These are phyloP conservation scores for Suncus etruscus DNA, from an alignment of 2,113 vertebrate species.

Conservation along the genomic window DNA sequence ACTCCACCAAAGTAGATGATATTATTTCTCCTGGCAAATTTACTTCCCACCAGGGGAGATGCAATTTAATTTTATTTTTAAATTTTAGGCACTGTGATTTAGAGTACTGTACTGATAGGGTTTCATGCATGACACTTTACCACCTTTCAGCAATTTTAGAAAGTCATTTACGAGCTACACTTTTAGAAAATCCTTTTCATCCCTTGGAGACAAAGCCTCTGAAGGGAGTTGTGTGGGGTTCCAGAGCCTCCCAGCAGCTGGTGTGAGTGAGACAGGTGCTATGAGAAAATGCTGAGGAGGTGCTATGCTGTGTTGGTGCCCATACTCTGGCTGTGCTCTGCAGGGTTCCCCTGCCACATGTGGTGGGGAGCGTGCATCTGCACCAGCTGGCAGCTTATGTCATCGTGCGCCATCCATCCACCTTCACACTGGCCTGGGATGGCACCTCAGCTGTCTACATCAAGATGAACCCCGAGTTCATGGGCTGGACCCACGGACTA, in stretches of 20 bases:
- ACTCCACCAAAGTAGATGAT: background rate
- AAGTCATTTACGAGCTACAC: too few species aligned
- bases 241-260: background rate
- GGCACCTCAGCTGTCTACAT: slow-evolving; percentile 94
- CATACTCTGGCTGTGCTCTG: background rate
- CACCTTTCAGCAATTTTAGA: too few species aligned
- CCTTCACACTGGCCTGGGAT: slow-evolving; percentile 97
- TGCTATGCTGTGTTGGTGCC: too few species aligned
- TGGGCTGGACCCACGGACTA: slow-evolving; percentile 93
- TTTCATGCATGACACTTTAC: too few species aligned
- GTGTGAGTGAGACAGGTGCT: background rate
- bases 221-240: too few species aligned
- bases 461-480: slow-evolving; percentile 95
- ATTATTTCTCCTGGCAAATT: background rate
- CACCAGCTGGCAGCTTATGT: slow-evolving; percentile 93
- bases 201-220: background rate
- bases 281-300: background rate
- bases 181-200: background rate
- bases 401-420: slow-evolving; percentile 90
- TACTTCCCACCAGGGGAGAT: background rate
- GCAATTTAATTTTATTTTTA: background rate
- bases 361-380: slow-evolving; percentile 90
- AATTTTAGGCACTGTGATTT: too few species aligned
- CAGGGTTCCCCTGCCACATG: slow-evolving; percentile 92
- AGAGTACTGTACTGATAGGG: too few species aligned